Evolutionary conservation across 2,113 vertebrate species (phyloP).

Genomic region (Nesogale talazaci): DNA sequence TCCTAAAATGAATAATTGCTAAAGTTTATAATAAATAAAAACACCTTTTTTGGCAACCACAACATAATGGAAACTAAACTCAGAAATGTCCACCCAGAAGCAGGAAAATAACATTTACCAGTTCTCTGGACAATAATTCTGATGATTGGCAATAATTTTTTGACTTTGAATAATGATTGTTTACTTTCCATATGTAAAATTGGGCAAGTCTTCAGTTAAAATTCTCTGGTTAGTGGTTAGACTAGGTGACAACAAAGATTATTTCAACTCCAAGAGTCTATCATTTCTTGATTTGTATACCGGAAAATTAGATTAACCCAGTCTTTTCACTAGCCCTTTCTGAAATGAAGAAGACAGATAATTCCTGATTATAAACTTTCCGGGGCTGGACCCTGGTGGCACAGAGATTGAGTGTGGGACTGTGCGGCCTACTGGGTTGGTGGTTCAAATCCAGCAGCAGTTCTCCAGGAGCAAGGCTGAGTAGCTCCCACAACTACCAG

Average conservation of each 20-base stretch:
- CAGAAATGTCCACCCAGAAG: conserved; percentile 3
- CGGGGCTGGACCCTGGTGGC: no score
- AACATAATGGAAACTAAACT: not conserved
- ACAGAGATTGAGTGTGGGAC: no score
- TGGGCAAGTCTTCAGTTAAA: not conserved
- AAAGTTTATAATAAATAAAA: conserved; percentile 19
- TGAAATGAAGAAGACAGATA: no score
- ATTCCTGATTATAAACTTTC: no score
- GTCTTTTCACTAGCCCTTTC: no score
- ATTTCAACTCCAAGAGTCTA: not conserved
- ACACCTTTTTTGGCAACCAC: conserved; percentile 20
- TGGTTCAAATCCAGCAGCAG: no score
- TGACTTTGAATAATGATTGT: not conserved
- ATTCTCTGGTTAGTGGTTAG: not conserved
- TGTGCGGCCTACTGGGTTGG: no score
- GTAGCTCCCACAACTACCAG: no score
- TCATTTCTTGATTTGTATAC: not conserved
- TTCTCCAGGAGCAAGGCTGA: no score
- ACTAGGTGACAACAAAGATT: not conserved
- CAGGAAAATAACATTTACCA: conserved; percentile 25
- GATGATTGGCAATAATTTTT: conserved; percentile 10
- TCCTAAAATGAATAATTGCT: conserved; percentile 23
- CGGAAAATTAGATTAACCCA: no score
- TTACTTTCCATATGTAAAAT: not conserved
- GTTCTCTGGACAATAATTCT: not conserved